Evolutionary conservation across 2,888 invertebrate species (phyloP).

Genomic region (Neoitamus cyanurus): DNA sequence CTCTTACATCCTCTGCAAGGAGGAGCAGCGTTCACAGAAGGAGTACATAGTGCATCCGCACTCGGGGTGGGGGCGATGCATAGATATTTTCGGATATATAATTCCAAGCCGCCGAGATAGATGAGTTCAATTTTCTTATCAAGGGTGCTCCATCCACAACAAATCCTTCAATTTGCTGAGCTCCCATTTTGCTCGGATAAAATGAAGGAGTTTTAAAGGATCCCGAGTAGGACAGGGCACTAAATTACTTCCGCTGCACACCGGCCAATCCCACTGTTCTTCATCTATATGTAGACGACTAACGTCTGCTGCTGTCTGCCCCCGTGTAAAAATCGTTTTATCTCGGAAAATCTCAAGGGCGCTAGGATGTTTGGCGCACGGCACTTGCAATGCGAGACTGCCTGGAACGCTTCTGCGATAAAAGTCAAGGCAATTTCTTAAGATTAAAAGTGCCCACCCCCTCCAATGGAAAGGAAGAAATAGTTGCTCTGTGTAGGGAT

Average conservation of each 20-base stretch:
- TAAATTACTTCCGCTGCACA: not conserved
- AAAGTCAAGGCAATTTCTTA: not conserved
- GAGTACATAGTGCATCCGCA: not conserved
- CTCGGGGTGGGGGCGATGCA: not conserved
- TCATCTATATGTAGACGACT: not conserved
- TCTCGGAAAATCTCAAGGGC: not conserved
- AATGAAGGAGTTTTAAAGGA: slow-evolving; percentile 11
- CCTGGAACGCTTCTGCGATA: not conserved
- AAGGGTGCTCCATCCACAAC: not conserved
- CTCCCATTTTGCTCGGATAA: not conserved
- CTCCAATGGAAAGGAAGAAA: not conserved
- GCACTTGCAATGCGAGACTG: not conserved
- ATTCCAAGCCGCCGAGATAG: not conserved
- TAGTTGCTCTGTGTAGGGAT: not conserved
- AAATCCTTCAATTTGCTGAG: slow-evolving; percentile 3
- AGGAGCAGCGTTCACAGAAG: not conserved
- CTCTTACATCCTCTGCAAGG: not conserved
- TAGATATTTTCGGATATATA: not conserved
- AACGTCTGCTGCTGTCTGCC: not conserved
- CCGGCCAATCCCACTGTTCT: not conserved
- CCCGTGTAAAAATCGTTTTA: not conserved
- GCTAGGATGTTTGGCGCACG: not conserved
- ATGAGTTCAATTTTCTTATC: slow-evolving; percentile 13
- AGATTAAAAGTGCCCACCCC: not conserved
- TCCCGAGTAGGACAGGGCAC: not conserved